Conservation (phyloP, 2,797 vertebrate species). For the Cirrhinus mrigala region DNA sequence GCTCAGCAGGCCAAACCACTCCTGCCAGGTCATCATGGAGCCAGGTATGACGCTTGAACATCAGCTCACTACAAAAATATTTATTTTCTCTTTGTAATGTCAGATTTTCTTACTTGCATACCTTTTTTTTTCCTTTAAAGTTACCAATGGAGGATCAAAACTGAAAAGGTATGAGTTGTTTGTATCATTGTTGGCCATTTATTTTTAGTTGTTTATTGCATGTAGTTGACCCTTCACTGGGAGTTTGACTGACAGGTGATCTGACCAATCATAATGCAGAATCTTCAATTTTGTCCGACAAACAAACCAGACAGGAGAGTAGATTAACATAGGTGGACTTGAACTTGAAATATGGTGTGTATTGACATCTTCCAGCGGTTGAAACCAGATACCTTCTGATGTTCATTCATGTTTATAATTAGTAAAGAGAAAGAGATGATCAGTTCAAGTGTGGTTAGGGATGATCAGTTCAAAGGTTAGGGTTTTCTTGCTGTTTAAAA, state of each 20-base stretch:
- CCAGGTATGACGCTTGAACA: conserved; percentile 6
- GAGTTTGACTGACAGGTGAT: too few species aligned
- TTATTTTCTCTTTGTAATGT: not conserved
- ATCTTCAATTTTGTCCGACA: too few species aligned
- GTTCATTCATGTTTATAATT: too few species aligned
- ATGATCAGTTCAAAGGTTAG: not conserved
- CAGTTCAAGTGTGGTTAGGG: too few species aligned
- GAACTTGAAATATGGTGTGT: too few species aligned
- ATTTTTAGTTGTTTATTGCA: conserved; percentile 1
- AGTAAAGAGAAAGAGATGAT: too few species aligned
- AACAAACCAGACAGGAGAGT: too few species aligned
- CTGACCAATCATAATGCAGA: too few species aligned
- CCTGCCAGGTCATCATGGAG: conserved; percentile 89
- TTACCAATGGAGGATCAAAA: conserved; percentile 37
- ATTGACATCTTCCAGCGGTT: too few species aligned
- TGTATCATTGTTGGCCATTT: not conserved
- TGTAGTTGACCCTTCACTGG: not conserved
- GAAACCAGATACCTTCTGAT: too few species aligned
- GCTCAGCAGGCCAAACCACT: conserved; percentile 83
- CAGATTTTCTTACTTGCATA: not conserved
- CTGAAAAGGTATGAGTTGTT: conserved; percentile 10
- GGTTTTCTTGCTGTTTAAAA: conserved; percentile 12
- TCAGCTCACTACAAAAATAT: not conserved
- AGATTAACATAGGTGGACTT: too few species aligned
- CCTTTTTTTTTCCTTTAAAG: conserved; percentile 22